These are phyloP conservation scores for Rhineura floridana DNA, from an alignment of 2,113 vertebrate genomes.

Conservation along the genomic window DNA sequence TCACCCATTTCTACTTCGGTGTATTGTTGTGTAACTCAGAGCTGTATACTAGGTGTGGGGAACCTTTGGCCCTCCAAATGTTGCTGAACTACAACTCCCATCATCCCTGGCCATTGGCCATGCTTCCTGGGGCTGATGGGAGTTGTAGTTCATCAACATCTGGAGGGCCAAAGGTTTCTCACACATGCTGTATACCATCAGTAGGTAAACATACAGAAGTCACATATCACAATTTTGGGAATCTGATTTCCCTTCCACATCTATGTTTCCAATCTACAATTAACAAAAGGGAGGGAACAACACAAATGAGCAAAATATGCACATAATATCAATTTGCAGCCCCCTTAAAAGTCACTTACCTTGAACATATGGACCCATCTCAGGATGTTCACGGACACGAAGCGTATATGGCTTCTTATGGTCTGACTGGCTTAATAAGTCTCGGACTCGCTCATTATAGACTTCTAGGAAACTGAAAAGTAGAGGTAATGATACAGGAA, in stretches of 20 bases:
- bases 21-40: too few relatives aligned
- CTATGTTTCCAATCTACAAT: background rate
- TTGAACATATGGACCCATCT: slow-evolving; percentile 95
- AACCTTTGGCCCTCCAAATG: too few relatives aligned
- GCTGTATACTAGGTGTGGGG: too few relatives aligned
- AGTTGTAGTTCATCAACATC: too few relatives aligned
- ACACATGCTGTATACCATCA: too few relatives aligned
- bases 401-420: slow-evolving; percentile 84
- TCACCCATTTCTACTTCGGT: background rate
- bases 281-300: background rate
- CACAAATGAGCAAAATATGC: background rate
- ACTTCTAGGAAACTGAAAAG: slow-evolving; percentile 93
- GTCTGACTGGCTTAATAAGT: slow-evolving; percentile 84
- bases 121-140: too few relatives aligned
- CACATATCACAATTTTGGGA: background rate
- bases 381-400: slow-evolving; percentile 77
- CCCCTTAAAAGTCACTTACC: slow-evolving; percentile 72
- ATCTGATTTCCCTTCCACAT: background rate
- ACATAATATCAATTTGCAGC: background rate
- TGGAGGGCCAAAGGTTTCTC: too few relatives aligned
- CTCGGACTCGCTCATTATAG: slow-evolving; percentile 95
- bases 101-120: too few relatives aligned
- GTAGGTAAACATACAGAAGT: too few relatives aligned
- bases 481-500: background rate
- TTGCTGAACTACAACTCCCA: too few relatives aligned